Evolutionary conservation across 2,113 vertebrate genomes (phyloP).

Genomic region (Vulpes ferrilata): DNA sequence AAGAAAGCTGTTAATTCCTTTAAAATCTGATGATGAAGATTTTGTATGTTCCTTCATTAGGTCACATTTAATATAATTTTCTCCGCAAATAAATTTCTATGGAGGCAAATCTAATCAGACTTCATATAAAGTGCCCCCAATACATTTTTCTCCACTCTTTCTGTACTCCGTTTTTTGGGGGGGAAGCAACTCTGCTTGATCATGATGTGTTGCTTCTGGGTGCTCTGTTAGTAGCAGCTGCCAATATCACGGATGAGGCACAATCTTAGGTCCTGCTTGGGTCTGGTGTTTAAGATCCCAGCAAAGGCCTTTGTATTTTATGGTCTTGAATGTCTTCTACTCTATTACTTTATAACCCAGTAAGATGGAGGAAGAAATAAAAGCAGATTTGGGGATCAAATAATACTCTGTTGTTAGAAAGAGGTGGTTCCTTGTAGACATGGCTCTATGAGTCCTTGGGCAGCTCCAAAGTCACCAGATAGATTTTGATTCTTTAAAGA

Average conservation of each 20-base stretch:
- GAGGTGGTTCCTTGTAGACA: neutral
- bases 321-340: neutral
- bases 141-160: neutral
- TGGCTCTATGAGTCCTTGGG: neutral
- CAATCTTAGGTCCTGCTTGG: neutral
- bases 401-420: neutral
- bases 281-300: neutral
- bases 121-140: neutral
- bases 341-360: neutral
- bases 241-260: neutral
- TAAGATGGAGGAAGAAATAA: neutral
- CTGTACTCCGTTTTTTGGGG: neutral
- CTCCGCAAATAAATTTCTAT: neutral
- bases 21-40: neutral
- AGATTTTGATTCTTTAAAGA: neutral
- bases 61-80: neutral
- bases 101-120: conserved; percentile 20
- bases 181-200: neutral
- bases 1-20: neutral
- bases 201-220: neutral
- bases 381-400: neutral
- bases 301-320: neutral
- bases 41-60: neutral
- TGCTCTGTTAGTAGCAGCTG: neutral
- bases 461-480: neutral